Percentiles rank a stretch among this genome's conserved stretches.
These are phyloP conservation scores for Scopus umbretta DNA, from an alignment of 2,113 vertebrate species.

Conservation along the genomic window DNA sequence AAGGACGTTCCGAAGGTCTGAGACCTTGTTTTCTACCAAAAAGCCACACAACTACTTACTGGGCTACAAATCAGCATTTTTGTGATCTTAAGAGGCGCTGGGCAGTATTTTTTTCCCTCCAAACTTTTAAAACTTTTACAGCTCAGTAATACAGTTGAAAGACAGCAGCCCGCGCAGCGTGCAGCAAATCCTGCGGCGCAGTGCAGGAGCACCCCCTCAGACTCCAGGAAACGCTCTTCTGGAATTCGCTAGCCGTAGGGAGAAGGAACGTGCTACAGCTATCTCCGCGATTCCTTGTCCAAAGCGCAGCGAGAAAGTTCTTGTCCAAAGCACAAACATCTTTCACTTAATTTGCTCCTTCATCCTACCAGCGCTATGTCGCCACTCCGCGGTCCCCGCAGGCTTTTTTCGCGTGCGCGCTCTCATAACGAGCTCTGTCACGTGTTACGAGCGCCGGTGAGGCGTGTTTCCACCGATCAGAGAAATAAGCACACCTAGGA, in stretches of 20 bases:
- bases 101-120: neutral
- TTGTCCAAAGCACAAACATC: neutral
- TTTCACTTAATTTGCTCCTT: neutral
- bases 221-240: neutral
- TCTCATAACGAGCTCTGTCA: no score
- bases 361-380: neutral
- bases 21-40: accelerated
- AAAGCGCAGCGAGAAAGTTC: neutral
- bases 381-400: neutral
- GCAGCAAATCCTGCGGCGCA: neutral
- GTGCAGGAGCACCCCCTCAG: no score
- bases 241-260: no score
- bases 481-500: neutral
- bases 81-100: no score
- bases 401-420: accelerated
- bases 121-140: neutral
- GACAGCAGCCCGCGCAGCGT: accelerated
- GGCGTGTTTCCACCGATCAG: neutral
- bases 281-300: neutral
- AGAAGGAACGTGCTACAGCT: neutral
- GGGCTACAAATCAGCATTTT: neutral
- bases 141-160: neutral
- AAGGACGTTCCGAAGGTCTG: neutral
- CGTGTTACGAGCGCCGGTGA: accelerated
- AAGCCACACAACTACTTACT: accelerated